A percentile compares a stretch with the other conserved stretches of the same genome.
phyloP scores from a whole-genome alignment of 2,797 vertebrate genomes.

The Xiphorhynchus erythropygius region DNA sequence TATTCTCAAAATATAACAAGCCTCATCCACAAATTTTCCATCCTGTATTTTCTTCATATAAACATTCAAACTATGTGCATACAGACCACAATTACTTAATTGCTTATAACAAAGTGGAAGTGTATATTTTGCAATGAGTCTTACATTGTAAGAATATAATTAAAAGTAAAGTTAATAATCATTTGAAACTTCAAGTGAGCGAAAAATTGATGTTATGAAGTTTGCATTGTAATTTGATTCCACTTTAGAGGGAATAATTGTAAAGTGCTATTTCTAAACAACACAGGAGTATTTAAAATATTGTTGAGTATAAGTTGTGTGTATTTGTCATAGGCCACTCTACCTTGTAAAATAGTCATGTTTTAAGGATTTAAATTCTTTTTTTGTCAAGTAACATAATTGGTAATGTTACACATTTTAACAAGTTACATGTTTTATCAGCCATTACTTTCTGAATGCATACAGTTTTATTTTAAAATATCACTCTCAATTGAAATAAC shows the following conservation, averaged over 20 bases:
- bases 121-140: background rate
- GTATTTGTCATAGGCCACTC: background rate
- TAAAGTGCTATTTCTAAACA: background rate
- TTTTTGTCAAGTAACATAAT: background rate
- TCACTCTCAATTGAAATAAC: background rate
- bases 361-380: background rate
- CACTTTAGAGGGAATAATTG: background rate
- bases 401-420: background rate
- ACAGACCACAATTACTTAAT: conserved; percentile 15
- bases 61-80: background rate
- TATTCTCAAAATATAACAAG: background rate
- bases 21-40: background rate
- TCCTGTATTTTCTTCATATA: background rate
- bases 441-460: background rate
- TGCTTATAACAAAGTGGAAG: background rate
- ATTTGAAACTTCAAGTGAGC: background rate
- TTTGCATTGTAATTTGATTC: background rate
- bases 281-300: background rate
- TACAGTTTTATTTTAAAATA: background rate
- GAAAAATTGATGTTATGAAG: background rate
- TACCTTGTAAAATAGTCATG: background rate
- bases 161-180: background rate
- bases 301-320: background rate
- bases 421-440: background rate
- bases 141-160: background rate